These are phyloP conservation scores for Bufo bufo DNA, from an alignment of 2,113 vertebrate genomes.

Conservation along the genomic window DNA sequence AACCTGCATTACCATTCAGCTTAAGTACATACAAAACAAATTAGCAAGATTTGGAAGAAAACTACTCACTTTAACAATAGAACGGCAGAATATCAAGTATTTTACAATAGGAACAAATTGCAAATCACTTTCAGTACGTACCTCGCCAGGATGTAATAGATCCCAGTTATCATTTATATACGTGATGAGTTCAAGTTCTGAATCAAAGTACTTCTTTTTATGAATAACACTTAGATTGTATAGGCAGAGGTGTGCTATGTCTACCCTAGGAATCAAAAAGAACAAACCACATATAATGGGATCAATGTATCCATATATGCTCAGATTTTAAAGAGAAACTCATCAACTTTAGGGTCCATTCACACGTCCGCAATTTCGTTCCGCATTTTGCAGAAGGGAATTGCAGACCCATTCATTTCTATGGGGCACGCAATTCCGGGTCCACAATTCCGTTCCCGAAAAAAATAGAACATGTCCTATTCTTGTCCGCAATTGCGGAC, in stretches of 20 bases:
- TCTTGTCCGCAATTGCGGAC: no score
- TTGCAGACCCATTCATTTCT: no score
- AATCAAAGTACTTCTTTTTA: slow-evolving; percentile 99
- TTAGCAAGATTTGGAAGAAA: no score
- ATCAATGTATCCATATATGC: not conserved
- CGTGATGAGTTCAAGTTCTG: slow-evolving; percentile 92
- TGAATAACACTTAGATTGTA: slow-evolving; percentile 98
- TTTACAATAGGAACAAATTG: not conserved
- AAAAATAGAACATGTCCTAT: no score
- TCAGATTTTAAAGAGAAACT: not conserved
- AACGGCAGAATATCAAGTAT: not conserved
- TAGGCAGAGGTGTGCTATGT: slow-evolving; percentile 95
- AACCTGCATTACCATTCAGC: no score
- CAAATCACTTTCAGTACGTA: slow-evolving; percentile 63
- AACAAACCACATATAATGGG: slow-evolving; percentile 30
- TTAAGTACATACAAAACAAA: no score
- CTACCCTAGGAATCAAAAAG: slow-evolving; percentile 83
- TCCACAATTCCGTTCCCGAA: no score
- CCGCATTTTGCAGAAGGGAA: no score
- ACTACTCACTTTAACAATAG: no score
- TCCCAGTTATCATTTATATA: slow-evolving; percentile 98
- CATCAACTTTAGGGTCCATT: no score
- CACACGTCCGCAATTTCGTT: no score
- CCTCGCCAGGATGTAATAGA: slow-evolving; percentile 91
- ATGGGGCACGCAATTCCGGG: no score